phyloP scores from a whole-genome alignment of 2,888 invertebrate genomes.

The Scaptomyza parva region DNA sequence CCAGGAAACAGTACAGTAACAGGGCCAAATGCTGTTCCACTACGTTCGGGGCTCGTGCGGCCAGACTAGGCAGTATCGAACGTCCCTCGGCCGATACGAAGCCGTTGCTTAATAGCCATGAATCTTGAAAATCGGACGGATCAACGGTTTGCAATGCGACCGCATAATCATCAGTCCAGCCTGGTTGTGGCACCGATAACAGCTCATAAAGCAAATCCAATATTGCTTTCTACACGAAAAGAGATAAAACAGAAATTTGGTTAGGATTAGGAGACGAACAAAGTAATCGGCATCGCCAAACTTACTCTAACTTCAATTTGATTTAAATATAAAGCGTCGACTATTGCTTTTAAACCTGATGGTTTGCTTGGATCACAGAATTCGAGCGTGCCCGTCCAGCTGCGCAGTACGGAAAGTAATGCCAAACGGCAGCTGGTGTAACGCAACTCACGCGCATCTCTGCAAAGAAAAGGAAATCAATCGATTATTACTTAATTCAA shows the following conservation, averaged over 20 bases:
- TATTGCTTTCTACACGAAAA: constrained; percentile 90
- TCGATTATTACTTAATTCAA: neutral
- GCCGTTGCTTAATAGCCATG: constrained; percentile 96
- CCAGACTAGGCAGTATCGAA: constrained; percentile 93
- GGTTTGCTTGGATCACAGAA: constrained; percentile 92
- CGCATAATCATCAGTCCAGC: constrained; percentile 96
- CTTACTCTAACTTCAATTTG: constrained; percentile 95
- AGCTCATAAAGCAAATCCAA: constrained; percentile 96
- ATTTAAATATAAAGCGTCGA: constrained; percentile 93
- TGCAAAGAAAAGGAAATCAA: constrained; percentile 66
- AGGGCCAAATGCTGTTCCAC: constrained; percentile 96
- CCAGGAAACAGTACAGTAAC: constrained; percentile 94
- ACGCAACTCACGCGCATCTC: constrained; percentile 91
- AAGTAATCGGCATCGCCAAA: constrained; percentile 49
- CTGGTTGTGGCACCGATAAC: constrained; percentile 93
- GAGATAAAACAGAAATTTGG: neutral
- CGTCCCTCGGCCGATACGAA: constrained; percentile 97
- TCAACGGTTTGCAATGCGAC: constrained; percentile 95
- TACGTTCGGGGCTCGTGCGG: constrained; percentile 94
- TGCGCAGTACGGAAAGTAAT: constrained; percentile 92
- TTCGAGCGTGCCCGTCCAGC: constrained; percentile 96
- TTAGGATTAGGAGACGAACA: neutral
- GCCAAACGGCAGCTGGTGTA: constrained; percentile 94
- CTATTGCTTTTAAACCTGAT: constrained; percentile 91
- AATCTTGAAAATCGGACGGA: constrained; percentile 92